Evolutionary conservation across 2,888 invertebrate genomes (phyloP).

Genomic region (Himalopsyche kuldschensis): DNA sequence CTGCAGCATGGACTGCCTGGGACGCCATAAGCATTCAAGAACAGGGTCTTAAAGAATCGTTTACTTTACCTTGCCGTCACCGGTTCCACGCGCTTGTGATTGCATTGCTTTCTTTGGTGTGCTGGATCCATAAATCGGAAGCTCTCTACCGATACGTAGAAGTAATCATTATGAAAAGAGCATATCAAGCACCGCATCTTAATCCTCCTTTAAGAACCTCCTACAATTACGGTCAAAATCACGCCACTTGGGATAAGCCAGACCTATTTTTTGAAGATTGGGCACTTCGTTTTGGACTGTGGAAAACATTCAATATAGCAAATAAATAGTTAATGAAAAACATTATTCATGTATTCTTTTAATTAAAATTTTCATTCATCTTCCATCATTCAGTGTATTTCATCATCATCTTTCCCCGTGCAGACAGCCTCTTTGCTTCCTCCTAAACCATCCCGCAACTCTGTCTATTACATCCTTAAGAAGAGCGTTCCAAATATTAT

Average conservation of each 20-base stretch:
- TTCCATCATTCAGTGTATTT: too few species aligned
- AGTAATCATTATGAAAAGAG: slow-evolving; percentile 59
- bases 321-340: background rate
- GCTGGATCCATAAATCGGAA: slow-evolving; percentile 62
- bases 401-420: too few species aligned
- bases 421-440: too few species aligned
- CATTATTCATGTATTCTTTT: too few species aligned
- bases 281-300: slow-evolving; percentile 65
- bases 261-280: slow-evolving; percentile 67
- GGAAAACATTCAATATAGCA: slow-evolving; percentile 59
- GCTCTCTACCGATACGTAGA: slow-evolving; percentile 61
- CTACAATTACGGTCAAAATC: slow-evolving; percentile 60
- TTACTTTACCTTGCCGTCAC: slow-evolving; percentile 49
- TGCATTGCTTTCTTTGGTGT: slow-evolving; percentile 63
- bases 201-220: slow-evolving; percentile 62
- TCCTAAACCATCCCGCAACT: too few species aligned
- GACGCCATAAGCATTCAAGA: slow-evolving; percentile 66
- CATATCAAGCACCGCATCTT: slow-evolving; percentile 64
- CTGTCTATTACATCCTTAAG: too few species aligned
- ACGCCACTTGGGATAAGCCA: slow-evolving; percentile 63
- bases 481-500: too few species aligned
- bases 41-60: slow-evolving; percentile 50
- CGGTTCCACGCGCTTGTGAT: slow-evolving; percentile 64
- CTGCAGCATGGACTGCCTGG: slow-evolving; percentile 61
- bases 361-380: too few species aligned